A percentile compares a stretch with the other conserved stretches of the same genome.
These are phyloP conservation scores for Turritopsis dohrnii DNA, from an alignment of 30 jellyfish, hydroid and myxozoan species.

Conservation along the genomic window DNA sequence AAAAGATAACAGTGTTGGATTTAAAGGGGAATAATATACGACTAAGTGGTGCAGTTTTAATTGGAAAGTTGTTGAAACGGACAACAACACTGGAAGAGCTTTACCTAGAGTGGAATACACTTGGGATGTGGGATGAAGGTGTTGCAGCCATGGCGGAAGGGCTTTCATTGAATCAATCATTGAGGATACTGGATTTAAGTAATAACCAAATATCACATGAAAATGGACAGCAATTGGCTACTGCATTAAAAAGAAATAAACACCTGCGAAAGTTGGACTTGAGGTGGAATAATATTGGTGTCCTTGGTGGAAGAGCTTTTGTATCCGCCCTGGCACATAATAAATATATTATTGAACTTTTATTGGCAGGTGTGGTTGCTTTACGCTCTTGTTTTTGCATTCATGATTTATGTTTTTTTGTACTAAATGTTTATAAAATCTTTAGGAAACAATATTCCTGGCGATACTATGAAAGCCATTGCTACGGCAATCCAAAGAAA, in stretches of 20 bases:
- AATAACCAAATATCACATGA: conserved; percentile 85
- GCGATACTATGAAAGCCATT: conserved; percentile 66
- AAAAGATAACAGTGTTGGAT: conserved; percentile 43
- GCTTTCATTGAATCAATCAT: conserved; percentile 55
- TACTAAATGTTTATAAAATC: background rate
- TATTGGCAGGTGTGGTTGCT: conserved; percentile 50
- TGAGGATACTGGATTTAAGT: conserved; percentile 53
- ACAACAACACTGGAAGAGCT: conserved; percentile 53
- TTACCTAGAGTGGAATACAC: conserved; percentile 75
- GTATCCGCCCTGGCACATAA: conserved; percentile 57
- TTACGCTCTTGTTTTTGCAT: background rate
- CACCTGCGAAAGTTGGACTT: conserved; percentile 53
- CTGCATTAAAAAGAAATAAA: conserved; percentile 58
- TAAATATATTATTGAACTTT: conserved; percentile 40
- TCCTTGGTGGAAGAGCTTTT: conserved; percentile 79
- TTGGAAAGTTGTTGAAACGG: conserved; percentile 59
- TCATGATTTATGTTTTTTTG: background rate
- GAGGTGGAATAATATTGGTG: conserved; percentile 85
- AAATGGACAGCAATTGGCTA: conserved; percentile 56
- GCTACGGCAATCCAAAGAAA: conserved; percentile 59
- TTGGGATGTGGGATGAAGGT: conserved; percentile 81
- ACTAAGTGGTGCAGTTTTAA: conserved; percentile 40
- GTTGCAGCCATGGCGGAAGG: conserved; percentile 80
- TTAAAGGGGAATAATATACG: conserved; percentile 79
- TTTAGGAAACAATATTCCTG: conserved; percentile 82